Evolutionary conservation across 2,113 vertebrate species (phyloP).

Genomic region (Proteles cristata): DNA sequence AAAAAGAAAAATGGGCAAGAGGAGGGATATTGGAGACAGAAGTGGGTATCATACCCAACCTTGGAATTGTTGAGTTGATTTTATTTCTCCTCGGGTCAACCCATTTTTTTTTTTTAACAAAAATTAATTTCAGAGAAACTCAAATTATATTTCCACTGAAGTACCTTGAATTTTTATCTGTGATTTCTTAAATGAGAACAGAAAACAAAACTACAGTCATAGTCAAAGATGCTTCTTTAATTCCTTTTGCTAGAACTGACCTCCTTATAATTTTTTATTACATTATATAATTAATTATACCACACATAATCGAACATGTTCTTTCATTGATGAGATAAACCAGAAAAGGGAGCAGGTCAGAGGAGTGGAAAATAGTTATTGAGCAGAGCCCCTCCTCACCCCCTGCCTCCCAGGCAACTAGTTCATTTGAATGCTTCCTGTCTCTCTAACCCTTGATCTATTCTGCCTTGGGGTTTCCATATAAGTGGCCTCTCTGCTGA

Average conservation of each 20-base stretch:
- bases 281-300: not conserved
- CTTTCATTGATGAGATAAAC: not conserved
- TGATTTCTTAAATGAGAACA: not conserved
- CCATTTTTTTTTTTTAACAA: not conserved
- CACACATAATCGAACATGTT: not conserved
- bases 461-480: not conserved
- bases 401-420: not conserved
- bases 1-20: not conserved
- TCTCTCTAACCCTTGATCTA: not conserved
- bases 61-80: not conserved
- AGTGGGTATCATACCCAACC: not conserved
- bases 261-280: not conserved
- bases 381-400: no score
- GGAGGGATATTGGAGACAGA: not conserved
- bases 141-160: not conserved
- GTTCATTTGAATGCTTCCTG: not conserved
- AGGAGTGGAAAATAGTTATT: not conserved
- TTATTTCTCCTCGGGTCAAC: not conserved
- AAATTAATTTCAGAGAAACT: not conserved
- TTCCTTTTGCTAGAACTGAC: constrained; percentile 1
- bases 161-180: not conserved
- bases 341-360: not conserved
- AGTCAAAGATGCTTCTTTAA: not conserved
- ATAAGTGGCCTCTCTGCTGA: not conserved
- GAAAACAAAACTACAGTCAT: not conserved